These are phyloP conservation scores for Onychorhynchus coronatus DNA, from an alignment of 2,113 vertebrate genomes.

Conservation along the genomic window DNA sequence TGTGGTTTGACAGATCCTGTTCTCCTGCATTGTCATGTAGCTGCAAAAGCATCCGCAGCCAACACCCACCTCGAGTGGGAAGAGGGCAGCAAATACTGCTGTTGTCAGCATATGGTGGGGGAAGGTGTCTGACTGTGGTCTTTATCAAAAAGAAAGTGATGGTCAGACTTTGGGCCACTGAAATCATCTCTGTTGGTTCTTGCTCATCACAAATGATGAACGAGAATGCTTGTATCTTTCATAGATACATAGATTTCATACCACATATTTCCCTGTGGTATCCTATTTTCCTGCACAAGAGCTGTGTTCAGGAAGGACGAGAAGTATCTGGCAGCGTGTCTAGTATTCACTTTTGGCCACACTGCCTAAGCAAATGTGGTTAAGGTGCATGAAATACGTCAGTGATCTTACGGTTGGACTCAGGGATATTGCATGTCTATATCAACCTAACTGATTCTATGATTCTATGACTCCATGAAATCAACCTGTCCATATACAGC, in stretches of 20 bases:
- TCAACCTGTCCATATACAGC: accelerated
- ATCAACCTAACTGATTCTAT: not conserved
- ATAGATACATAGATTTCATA: no score
- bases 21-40: not conserved
- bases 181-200: not conserved
- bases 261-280: accelerated
- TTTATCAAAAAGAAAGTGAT: not conserved
- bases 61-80: not conserved
- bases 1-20: not conserved
- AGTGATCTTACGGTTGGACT: not conserved
- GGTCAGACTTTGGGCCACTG: not conserved
- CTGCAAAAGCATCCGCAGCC: not conserved
- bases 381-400: not conserved
- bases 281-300: not conserved
- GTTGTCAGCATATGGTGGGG: not conserved
- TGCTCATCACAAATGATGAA: not conserved
- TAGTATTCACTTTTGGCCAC: not conserved
- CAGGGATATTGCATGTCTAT: not conserved
- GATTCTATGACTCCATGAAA: not conserved
- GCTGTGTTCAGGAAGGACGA: not conserved
- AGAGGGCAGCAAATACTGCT: not conserved
- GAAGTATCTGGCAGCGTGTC: not conserved
- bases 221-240: not conserved
- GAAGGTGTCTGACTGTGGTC: not conserved
- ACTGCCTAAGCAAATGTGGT: not conserved